These are phyloP conservation scores for Nothocercus nigrocapillus DNA, from an alignment of 2,113 vertebrate genomes.

Conservation along the genomic window DNA sequence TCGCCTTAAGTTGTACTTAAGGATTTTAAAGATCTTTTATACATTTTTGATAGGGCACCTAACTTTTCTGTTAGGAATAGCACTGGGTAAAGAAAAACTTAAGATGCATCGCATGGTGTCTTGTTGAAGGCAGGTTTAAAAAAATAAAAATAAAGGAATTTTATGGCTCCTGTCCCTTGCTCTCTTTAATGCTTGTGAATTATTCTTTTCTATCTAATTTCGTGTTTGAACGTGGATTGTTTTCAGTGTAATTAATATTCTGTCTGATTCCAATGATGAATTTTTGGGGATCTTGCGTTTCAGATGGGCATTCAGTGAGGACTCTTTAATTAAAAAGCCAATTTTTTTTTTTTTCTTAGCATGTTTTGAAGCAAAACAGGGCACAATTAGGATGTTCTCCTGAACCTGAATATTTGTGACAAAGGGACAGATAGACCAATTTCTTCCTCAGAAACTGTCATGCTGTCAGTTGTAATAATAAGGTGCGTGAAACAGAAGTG, in stretches of 20 bases:
- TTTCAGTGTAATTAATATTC: conserved; percentile 33
- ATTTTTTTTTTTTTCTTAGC: not conserved
- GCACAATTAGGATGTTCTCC: not conserved
- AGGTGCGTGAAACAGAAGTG: not conserved
- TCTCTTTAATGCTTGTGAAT: not conserved
- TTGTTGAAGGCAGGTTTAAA: not conserved
- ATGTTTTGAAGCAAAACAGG: conserved; percentile 8
- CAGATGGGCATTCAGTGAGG: conserved; percentile 20
- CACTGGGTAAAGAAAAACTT: not conserved
- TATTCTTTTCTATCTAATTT: not conserved
- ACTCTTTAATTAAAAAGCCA: conserved; percentile 54
- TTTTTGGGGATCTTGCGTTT: conserved; percentile 43
- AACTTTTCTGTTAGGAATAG: not conserved
- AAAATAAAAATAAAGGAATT: not conserved
- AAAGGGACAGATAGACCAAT: not conserved
- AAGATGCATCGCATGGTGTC: not conserved
- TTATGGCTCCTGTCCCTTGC: not conserved
- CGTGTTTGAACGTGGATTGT: not conserved
- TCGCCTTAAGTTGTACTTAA: not conserved
- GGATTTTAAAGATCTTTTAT: not conserved
- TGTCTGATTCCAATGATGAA: conserved; percentile 11
- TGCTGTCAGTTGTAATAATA: not conserved
- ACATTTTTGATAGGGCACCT: not conserved
- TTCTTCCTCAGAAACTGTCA: not conserved
- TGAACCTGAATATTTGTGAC: not conserved